phyloP scores from a whole-genome alignment of 1,140 invertebrate species.

The Lasioglossum baleicum region DNA sequence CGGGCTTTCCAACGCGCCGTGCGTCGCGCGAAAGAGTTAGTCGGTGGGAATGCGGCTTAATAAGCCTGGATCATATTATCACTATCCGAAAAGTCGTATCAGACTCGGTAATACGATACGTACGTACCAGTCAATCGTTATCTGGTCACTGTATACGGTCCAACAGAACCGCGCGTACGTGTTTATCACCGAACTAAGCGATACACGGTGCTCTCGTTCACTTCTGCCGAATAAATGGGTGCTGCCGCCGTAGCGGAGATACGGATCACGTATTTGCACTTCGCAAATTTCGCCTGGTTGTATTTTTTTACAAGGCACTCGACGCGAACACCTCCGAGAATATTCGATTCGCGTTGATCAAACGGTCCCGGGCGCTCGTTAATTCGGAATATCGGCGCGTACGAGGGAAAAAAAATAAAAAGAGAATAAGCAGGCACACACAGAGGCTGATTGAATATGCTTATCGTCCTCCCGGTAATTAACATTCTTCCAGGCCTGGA shows the following conservation, averaged over 20 bases:
- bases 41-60: not conserved
- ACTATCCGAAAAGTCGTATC: conserved; percentile 31
- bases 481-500: not conserved
- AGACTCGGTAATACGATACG: conserved; percentile 36
- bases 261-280: conserved; percentile 5
- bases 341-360: not conserved
- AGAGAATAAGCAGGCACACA: not conserved
- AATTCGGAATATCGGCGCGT: not conserved
- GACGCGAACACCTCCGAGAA: not conserved
- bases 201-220: conserved; percentile 36
- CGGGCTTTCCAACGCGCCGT: too few species aligned
- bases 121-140: conserved; percentile 33
- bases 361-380: not conserved
- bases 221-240: conserved; percentile 39
- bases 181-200: conserved; percentile 43
- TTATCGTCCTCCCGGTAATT: conserved; percentile 17
- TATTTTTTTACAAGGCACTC: conserved; percentile 11
- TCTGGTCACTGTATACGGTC: conserved; percentile 33
- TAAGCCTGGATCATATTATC: conserved; percentile 36
- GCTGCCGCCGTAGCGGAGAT: not conserved
- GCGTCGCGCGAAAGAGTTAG: too few species aligned
- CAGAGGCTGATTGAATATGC: not conserved
- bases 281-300: not conserved
- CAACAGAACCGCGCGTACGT: not conserved
- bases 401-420: not conserved